phyloP scores from a whole-genome alignment of 2,888 invertebrate species.

The Cataglyphis altisquamis region DNA sequence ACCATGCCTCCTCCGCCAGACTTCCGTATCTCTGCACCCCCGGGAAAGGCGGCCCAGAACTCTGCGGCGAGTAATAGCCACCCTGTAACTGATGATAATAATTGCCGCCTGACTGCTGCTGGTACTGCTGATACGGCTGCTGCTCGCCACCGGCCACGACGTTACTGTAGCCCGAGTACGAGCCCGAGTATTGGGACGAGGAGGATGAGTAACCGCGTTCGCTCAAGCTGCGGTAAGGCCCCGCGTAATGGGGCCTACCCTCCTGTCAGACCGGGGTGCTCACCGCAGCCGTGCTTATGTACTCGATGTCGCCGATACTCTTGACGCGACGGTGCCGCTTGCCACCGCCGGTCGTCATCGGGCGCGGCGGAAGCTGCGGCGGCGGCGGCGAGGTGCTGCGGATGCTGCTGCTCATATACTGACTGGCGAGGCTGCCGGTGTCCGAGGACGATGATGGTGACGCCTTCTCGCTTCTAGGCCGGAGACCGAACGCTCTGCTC shows the following conservation, averaged over 20 bases:
- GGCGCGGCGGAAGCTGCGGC: constrained; percentile 85
- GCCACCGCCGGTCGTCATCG: constrained; percentile 69
- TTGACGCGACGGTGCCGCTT: constrained; percentile 73
- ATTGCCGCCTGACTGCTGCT: constrained; percentile 65
- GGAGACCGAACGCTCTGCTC: constrained; percentile 90
- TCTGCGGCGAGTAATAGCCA: constrained; percentile 84
- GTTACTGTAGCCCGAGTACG: constrained; percentile 84
- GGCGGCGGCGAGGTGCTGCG: constrained; percentile 88
- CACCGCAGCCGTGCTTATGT: constrained; percentile 83
- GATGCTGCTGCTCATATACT: constrained; percentile 87
- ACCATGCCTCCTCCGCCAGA: constrained; percentile 83
- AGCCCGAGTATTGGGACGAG: constrained; percentile 81
- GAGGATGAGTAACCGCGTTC: constrained; percentile 84
- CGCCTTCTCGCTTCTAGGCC: constrained; percentile 89
- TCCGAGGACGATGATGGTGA: constrained; percentile 90
- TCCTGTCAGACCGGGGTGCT: constrained; percentile 85
- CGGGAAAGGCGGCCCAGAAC: constrained; percentile 81
- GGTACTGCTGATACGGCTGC: constrained; percentile 71
- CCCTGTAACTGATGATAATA: constrained; percentile 82
- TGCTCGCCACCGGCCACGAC: constrained; percentile 77
- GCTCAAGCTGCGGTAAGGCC: constrained; percentile 85
- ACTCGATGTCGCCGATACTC: constrained; percentile 91
- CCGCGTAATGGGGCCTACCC: constrained; percentile 84
- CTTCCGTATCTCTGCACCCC: constrained; percentile 84
- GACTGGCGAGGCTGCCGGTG: constrained; percentile 88